These are phyloP conservation scores for Pelochelys cantorii DNA, from an alignment of 2,797 vertebrate genomes.

Conservation along the genomic window DNA sequence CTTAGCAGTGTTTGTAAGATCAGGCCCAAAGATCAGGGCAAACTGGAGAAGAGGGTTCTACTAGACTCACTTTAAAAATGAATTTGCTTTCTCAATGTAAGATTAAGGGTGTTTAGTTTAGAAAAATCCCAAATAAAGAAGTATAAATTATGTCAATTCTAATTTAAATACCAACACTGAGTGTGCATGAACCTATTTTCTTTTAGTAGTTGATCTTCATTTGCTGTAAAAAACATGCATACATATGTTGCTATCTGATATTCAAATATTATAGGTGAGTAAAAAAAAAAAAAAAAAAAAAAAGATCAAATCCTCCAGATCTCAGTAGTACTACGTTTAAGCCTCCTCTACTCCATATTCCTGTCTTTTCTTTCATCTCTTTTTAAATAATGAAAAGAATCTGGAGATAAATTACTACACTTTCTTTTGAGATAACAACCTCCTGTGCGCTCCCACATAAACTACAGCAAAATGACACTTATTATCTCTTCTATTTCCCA, in stretches of 20 bases:
- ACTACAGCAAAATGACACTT: slow-evolving; percentile 25
- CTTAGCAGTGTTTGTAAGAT: background rate
- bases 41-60: background rate
- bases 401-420: slow-evolving; percentile 46
- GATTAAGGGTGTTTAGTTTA: background rate
- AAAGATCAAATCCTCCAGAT: background rate
- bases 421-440: slow-evolving; percentile 4
- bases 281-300: background rate
- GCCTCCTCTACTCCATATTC: background rate
- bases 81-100: background rate
- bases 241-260: background rate
- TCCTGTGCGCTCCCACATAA: slow-evolving; percentile 29
- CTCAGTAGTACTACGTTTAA: background rate
- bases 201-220: background rate
- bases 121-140: background rate
- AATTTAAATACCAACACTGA: background rate
- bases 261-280: background rate
- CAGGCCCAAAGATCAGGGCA: background rate
- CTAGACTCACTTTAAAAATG: background rate
- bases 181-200: background rate
- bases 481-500: slow-evolving; percentile 17
- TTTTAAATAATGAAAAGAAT: slow-evolving; percentile 53
- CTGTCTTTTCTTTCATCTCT: slow-evolving; percentile 51
- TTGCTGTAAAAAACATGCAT: background rate
- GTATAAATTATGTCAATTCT: background rate